Evolutionary conservation across 2,888 invertebrate species (phyloP), one percentile per base, ranked within the genome.

Genomic region (Amblyteles armatorius): DNA sequence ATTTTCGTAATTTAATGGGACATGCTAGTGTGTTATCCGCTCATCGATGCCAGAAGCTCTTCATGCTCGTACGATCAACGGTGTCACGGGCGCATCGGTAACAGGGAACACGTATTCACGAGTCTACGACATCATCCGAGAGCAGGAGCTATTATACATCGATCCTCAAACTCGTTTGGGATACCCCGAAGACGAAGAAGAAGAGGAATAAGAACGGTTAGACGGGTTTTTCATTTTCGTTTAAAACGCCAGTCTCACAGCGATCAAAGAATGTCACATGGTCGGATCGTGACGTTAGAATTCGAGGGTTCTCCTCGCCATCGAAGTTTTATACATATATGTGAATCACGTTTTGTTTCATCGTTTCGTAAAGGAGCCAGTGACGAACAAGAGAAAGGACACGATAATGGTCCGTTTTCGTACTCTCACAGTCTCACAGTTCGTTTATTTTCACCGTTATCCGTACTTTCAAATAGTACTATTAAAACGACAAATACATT

Each of bases 1-100:
- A 22, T 9, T 55, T 84, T 73, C 50, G 36, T 79, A 11, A 76
- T 44, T 63, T 2, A 48, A 65, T 78, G 52, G 22, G 29, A 77
- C 19, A 13, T 6, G 19, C 36, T 57, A 52, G 44, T 71, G 57
- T 57, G 0, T 71, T 65, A 16, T 48, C 50, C 48, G 50, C 65
- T 73, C 71, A 55, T 74, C 63, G 73, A 67, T 57, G 26, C 71
- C 69, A 80, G 26, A 79, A 57, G 69, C 74, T 50, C 73, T 85
- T 87, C 86, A 87, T 86, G 87, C 79, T 78, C 71, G 63, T 79
- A 68, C 83, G 83, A 68, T 84, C 79, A 86, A 85, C 84, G 68
- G 73, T 87, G 87, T 82, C 87, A 87, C 76, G 83, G 83, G n/a
- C 52, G 74, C 83, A 73, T 78, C 80, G 44, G 79, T 72, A 78